A percentile compares a stretch with the other conserved stretches of the same genome.
These are phyloP conservation scores for Synanthedon myopaeformis DNA, from an alignment of 2,888 invertebrate genomes.

Conservation along the genomic window DNA sequence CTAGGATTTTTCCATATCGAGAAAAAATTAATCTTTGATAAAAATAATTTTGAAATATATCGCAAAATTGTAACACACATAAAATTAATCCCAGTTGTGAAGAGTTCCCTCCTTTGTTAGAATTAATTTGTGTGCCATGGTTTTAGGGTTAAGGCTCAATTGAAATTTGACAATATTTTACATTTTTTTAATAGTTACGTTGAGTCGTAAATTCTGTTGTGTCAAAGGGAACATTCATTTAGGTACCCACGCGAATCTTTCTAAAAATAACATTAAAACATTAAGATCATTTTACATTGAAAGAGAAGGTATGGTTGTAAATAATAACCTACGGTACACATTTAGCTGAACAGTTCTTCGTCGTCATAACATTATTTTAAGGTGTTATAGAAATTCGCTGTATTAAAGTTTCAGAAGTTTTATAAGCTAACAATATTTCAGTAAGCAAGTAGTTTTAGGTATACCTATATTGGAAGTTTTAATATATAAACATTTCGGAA, in stretches of 20 bases:
- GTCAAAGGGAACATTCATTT: conserved; percentile 1
- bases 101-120: conserved; percentile 65
- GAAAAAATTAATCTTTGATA: too few species aligned
- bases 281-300: too few species aligned
- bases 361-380: conserved; percentile 19
- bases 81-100: conserved; percentile 55
- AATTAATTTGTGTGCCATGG: conserved; percentile 65
- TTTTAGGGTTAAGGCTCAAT: conserved; percentile 57
- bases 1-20: conserved; percentile 11
- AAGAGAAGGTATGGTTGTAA: too few species aligned
- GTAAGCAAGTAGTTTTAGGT: conserved; percentile 44
- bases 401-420: conserved; percentile 57
- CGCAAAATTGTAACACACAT: conserved; percentile 29
- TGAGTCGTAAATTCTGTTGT: background rate
- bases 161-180: conserved; percentile 59
- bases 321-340: too few species aligned
- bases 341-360: conserved; percentile 9
- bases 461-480: conserved; percentile 28
- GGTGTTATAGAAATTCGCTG: conserved; percentile 27
- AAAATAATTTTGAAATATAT: conserved; percentile 2
- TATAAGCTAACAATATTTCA: conserved; percentile 51
- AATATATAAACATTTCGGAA: conserved; percentile 26
- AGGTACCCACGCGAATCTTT: too few species aligned
- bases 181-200: conserved; percentile 12
- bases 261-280: too few species aligned